Conservation (phyloP, 2,797 vertebrate species). For the Calcarius lapponicus region DNA sequence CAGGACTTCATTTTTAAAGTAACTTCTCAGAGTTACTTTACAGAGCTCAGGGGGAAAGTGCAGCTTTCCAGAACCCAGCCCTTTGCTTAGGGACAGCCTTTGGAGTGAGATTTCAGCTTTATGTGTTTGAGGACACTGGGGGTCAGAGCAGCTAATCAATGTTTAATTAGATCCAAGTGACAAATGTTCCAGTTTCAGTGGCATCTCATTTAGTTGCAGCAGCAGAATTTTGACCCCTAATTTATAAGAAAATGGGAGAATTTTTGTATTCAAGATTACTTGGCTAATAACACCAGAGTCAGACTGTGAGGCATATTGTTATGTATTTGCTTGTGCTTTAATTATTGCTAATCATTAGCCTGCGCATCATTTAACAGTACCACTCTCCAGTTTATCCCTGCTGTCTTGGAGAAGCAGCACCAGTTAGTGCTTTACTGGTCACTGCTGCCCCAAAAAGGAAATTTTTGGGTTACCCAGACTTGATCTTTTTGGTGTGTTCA, state of each 20-base stretch:
- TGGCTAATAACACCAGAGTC: background rate
- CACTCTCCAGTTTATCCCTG: background rate
- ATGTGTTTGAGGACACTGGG: background rate
- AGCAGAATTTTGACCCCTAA: background rate
- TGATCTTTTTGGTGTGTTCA: background rate
- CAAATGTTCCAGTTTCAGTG: background rate
- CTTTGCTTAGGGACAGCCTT: background rate
- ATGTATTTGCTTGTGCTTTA: background rate
- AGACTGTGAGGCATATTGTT: background rate
- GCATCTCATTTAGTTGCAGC: background rate
- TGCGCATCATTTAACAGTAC: conserved; percentile 18
- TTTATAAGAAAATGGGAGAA: background rate
- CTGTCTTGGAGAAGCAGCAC: background rate
- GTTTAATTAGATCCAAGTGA: background rate
- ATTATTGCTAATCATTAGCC: conserved; percentile 31
- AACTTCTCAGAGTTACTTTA: background rate
- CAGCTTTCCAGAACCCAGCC: background rate
- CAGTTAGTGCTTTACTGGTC: conserved; percentile 28
- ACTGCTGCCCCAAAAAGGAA: conserved; percentile 17
- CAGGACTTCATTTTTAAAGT: background rate
- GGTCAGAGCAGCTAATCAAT: background rate
- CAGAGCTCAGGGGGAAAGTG: background rate
- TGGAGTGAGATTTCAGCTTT: background rate
- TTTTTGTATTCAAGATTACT: background rate
- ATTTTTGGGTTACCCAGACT: background rate